phyloP scores from a whole-genome alignment of 2,113 vertebrate genomes.

The Neogobius melanostomus region DNA sequence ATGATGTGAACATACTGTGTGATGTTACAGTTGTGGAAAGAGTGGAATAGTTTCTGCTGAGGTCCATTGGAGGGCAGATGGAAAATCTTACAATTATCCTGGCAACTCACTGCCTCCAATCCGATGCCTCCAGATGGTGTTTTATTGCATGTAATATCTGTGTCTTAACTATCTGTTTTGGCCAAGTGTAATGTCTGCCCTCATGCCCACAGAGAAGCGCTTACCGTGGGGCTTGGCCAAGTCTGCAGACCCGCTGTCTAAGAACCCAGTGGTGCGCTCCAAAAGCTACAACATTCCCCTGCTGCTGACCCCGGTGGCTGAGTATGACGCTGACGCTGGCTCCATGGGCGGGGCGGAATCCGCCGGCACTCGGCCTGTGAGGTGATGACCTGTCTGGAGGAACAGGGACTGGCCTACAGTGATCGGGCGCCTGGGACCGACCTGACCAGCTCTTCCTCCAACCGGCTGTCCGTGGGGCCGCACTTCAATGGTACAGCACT shows the following conservation, averaged over 20 bases:
- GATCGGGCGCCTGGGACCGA: conserved; percentile 57
- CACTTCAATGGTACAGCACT: conserved; percentile 62
- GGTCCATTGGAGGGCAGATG: background rate
- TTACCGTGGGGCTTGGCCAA: conserved; percentile 84
- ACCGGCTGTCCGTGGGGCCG: conserved; percentile 66
- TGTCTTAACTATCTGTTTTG: no score
- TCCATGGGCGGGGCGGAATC: conserved; percentile 80
- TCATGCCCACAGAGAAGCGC: conserved; percentile 81
- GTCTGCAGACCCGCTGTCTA: conserved; percentile 80
- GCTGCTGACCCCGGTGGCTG: conserved; percentile 89
- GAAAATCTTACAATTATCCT: background rate
- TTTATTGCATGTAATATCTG: background rate
- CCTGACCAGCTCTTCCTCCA: conserved; percentile 57
- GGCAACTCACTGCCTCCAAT: background rate
- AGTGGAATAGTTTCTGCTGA: background rate
- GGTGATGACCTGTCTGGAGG: conserved; percentile 89
- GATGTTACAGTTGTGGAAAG: background rate
- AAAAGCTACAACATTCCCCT: conserved; percentile 95
- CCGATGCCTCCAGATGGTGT: background rate
- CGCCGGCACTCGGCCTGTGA: conserved; percentile 92
- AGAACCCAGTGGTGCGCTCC: conserved; percentile 91
- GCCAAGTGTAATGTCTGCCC: no score
- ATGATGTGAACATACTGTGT: no score
- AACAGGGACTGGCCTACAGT: conserved; percentile 75
- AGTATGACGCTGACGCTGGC: conserved; percentile 87